These are phyloP conservation scores for Petroica traversi DNA, from an alignment of 2,113 vertebrate species.

Conservation along the genomic window DNA sequence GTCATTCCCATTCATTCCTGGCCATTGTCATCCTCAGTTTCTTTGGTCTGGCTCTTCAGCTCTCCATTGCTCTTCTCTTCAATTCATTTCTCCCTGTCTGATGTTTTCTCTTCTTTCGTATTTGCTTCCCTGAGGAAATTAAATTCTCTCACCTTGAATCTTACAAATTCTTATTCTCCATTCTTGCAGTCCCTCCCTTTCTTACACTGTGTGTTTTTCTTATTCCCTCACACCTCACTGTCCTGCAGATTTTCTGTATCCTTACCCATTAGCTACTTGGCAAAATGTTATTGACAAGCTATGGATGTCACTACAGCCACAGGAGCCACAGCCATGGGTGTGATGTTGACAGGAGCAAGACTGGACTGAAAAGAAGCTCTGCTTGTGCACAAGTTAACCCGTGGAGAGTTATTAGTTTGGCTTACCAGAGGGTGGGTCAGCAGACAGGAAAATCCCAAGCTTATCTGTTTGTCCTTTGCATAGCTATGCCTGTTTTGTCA, in stretches of 20 bases:
- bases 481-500: neutral
- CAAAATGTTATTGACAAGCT: neutral
- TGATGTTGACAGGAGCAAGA: neutral
- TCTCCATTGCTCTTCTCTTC: neutral
- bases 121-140: neutral
- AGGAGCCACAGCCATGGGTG: neutral
- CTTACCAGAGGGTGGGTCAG: constrained; percentile 32
- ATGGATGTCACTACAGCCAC: neutral
- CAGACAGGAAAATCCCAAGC: constrained; percentile 31
- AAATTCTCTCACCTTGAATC: neutral
- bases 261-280: neutral
- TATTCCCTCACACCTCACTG: neutral
- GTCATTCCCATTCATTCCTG: neutral
- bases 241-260: neutral
- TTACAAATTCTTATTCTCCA: neutral
- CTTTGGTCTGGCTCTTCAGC: neutral
- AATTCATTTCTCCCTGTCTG: neutral
- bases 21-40: neutral
- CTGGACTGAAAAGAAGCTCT: neutral
- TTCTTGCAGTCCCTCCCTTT: neutral
- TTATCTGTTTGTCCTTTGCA: constrained; percentile 6
- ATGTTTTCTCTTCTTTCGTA: neutral
- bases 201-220: neutral
- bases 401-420: neutral
- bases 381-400: neutral